These are phyloP conservation scores for Botia almorhae DNA, from an alignment of 2,797 vertebrate species.

Conservation along the genomic window DNA sequence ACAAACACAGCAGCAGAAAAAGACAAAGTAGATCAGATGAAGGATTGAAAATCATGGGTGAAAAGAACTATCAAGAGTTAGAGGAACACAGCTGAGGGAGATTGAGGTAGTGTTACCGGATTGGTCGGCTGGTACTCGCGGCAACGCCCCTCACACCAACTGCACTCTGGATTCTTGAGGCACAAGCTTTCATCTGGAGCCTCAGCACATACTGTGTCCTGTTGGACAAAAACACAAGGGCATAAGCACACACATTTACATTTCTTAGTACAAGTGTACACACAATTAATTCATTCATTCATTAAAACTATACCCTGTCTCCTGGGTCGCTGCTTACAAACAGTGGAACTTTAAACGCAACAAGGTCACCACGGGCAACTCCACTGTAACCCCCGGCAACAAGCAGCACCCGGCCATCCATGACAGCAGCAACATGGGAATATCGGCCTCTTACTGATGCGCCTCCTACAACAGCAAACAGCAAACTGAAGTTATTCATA, in stretches of 20 bases:
- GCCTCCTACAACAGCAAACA: constrained; percentile 69
- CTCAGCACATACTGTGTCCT: constrained; percentile 88
- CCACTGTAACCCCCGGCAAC: constrained; percentile 92
- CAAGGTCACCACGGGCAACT: constrained; percentile 84
- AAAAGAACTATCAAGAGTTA: background rate
- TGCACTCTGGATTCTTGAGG: constrained; percentile 89
- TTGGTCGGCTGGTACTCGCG: constrained; percentile 85
- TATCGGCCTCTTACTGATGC: constrained; percentile 85
- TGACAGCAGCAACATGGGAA: constrained; percentile 88
- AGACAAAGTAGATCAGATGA: constrained; percentile 12
- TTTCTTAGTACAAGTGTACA: background rate
- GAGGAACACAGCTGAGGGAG: background rate
- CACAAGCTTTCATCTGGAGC: constrained; percentile 87
- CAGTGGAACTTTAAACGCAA: constrained; percentile 91
- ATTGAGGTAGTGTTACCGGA: constrained; percentile 73
- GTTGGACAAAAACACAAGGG: constrained; percentile 46
- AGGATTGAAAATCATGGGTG: background rate
- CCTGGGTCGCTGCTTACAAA: constrained; percentile 81
- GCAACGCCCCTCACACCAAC: constrained; percentile 90
- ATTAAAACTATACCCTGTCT: constrained; percentile 74
- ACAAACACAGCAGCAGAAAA: constrained; percentile 23
- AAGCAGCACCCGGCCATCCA: constrained; percentile 88
- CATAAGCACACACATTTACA: constrained; percentile 35
- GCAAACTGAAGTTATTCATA: background rate
- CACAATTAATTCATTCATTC: background rate